Percentiles rank a stretch among this genome's conserved stretches.
These are phyloP conservation scores for Leptinotarsa tumamoca DNA, from an alignment of 2,888 invertebrate genomes.

Conservation along the genomic window DNA sequence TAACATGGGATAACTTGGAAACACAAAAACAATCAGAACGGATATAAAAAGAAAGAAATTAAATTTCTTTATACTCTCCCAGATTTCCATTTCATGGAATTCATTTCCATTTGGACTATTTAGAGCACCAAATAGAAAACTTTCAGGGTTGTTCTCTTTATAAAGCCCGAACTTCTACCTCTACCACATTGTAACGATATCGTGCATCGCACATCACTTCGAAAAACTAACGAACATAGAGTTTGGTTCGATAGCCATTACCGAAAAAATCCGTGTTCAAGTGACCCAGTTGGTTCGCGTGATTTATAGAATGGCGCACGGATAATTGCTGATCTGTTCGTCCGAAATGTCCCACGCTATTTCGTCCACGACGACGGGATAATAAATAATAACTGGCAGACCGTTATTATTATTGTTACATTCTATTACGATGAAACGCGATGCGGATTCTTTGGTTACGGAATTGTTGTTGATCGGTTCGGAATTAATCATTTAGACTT, in stretches of 20 bases:
- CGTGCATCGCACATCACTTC: not conserved
- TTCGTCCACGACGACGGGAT: conserved; percentile 19
- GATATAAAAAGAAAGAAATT: no score
- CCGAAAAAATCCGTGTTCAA: conserved; percentile 21
- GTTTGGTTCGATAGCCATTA: not conserved
- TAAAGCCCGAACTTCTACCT: not conserved
- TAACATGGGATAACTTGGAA: no score
- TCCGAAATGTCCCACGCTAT: conserved; percentile 32
- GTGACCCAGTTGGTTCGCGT: conserved; percentile 28
- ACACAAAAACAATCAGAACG: no score
- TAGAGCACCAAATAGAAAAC: no score
- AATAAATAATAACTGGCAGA: conserved; percentile 17
- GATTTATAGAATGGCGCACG: conserved; percentile 29
- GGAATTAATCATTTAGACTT: no score
- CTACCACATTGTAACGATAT: not conserved
- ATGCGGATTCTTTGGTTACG: not conserved
- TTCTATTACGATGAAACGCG: not conserved
- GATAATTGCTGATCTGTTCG: conserved; percentile 29
- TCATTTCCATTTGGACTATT: no score
- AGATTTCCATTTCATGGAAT: no score
- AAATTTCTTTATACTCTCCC: no score
- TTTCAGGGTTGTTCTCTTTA: no score
- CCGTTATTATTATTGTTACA: conserved; percentile 11
- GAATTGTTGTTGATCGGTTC: no score
- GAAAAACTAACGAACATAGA: not conserved